Evolutionary conservation across 1,140 invertebrate genomes (phyloP).

Genomic region (Andrena cerasifolii): DNA sequence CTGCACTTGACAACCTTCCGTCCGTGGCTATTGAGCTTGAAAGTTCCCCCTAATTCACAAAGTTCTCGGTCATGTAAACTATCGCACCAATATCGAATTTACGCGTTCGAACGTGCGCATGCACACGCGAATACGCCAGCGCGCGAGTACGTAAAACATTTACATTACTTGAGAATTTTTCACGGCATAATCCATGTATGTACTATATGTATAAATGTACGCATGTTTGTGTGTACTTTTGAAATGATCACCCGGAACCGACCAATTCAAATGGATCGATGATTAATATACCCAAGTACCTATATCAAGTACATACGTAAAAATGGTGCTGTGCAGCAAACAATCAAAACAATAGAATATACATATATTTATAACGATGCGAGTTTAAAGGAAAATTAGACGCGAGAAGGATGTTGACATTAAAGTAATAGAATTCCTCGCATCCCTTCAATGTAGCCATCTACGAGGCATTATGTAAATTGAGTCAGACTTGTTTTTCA

Average conservation of each 20-base stretch:
- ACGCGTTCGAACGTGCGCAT: neutral
- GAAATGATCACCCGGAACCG: neutral
- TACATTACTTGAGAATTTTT: neutral
- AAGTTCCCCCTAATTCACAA: slow-evolving; percentile 79
- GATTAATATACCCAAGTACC: no score
- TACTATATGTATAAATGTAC: no score
- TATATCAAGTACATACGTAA: no score
- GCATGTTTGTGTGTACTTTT: no score
- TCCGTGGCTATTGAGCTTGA: slow-evolving; percentile 79
- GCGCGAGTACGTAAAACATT: neutral
- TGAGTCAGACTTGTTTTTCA: no score
- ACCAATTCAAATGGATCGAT: neutral
- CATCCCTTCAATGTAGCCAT: no score
- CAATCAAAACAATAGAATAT: neutral
- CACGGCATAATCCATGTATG: neutral
- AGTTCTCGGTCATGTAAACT: neutral
- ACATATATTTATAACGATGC: slow-evolving; percentile 16
- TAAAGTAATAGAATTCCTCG: no score
- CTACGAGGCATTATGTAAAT: no score
- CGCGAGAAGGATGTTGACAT: neutral
- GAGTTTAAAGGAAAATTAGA: slow-evolving; percentile 6
- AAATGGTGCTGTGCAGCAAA: slow-evolving; percentile 56
- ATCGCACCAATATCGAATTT: neutral
- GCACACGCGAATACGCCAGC: neutral
- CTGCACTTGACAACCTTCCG: slow-evolving; percentile 84